A percentile compares a stretch with the other conserved stretches of the same genome.
Evolutionary conservation across 2,113 vertebrate species (phyloP).

Genomic region (Rattus rattus): DNA sequence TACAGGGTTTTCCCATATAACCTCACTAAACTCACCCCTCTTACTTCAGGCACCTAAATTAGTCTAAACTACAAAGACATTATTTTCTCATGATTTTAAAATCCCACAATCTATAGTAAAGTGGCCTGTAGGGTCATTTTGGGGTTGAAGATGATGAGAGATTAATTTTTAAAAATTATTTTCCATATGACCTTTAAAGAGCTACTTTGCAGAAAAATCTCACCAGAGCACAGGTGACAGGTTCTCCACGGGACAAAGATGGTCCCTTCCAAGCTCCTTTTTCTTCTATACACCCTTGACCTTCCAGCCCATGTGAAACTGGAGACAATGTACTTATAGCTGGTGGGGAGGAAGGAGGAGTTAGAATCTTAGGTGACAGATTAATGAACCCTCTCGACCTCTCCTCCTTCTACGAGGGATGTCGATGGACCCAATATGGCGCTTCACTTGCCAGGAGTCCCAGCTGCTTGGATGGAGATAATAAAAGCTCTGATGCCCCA

Average conservation of each 20-base stretch:
- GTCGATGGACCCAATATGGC: not conserved
- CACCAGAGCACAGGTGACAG: not conserved
- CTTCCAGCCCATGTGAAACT: not conserved
- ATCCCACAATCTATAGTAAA: not conserved
- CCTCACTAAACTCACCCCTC: no score
- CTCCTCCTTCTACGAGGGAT: not conserved
- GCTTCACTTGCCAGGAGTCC: not conserved
- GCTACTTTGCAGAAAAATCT: not conserved
- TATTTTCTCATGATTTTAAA: not conserved
- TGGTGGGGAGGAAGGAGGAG: not conserved
- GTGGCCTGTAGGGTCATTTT: not conserved
- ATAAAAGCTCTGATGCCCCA: no score
- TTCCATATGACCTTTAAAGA: constrained; percentile 41
- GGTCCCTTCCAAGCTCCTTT: no score
- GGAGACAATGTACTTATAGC: not conserved
- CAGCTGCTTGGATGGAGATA: not conserved
- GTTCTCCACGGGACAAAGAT: not conserved
- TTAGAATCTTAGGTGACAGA: not conserved
- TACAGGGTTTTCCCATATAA: not conserved
- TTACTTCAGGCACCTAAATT: not conserved
- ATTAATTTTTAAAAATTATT: not conserved
- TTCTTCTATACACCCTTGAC: not conserved
- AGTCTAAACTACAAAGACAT: not conserved
- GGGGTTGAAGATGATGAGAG: not conserved
- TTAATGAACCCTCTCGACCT: not conserved